These are phyloP conservation scores for Holothuria scabra DNA, from an alignment of 53 echinoderm and acorn worm genomes.

Conservation along the genomic window DNA sequence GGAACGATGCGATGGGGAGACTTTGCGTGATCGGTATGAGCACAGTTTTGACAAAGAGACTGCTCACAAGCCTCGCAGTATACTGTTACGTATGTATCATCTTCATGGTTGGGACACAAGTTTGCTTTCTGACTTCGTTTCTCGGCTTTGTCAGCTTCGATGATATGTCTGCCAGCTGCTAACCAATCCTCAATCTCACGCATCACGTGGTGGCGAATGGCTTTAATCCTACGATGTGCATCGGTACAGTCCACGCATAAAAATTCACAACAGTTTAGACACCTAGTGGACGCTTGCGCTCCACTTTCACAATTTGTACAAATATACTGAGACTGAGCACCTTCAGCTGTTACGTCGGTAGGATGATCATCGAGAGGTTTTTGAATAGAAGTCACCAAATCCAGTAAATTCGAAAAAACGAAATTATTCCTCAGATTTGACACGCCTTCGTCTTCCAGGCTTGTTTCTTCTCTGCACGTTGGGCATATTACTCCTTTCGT, in stretches of 20 bases:
- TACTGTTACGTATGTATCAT: slow-evolving; percentile 51
- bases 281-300: slow-evolving; percentile 73
- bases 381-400: slow-evolving; percentile 86
- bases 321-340: slow-evolving; percentile 65
- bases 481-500: slow-evolving; percentile 74
- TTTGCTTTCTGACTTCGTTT: slow-evolving; percentile 63
- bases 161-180: slow-evolving; percentile 74
- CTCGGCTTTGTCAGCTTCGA: slow-evolving; percentile 52
- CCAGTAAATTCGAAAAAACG: slow-evolving; percentile 85
- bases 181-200: slow-evolving; percentile 86
- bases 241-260: slow-evolving; percentile 82
- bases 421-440: slow-evolving; percentile 85
- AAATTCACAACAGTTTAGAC: slow-evolving; percentile 91
- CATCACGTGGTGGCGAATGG: slow-evolving; percentile 92
- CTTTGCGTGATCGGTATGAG: slow-evolving; percentile 74
- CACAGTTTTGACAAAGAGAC: slow-evolving; percentile 76
- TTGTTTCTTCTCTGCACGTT: slow-evolving; percentile 83
- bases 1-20: slow-evolving; percentile 77
- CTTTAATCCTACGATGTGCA: slow-evolving; percentile 82
- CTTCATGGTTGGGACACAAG: slow-evolving; percentile 71
- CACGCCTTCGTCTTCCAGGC: slow-evolving; percentile 78
- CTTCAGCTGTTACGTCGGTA: slow-evolving; percentile 46
- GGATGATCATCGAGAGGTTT: slow-evolving; percentile 68
- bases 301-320: slow-evolving; percentile 87
- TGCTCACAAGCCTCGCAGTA: slow-evolving; percentile 85